Base-by-base conservation (phyloP, 2,888 invertebrate species). In the Phyllotreta striolata region DNA sequence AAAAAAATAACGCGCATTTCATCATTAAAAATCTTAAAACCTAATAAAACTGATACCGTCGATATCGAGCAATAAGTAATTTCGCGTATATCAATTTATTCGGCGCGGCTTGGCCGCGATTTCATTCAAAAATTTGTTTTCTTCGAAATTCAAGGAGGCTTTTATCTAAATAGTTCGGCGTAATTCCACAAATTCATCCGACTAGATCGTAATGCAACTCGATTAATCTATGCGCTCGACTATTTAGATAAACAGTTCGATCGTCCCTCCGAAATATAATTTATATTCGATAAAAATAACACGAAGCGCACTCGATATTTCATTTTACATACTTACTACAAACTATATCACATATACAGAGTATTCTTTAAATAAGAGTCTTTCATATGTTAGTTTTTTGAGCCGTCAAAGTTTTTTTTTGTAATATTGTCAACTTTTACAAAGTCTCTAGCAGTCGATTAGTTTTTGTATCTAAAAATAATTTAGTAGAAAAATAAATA, bases 341-440 rank as follows among this genome's bases (percentile, higher is more conserved):
- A 73, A 73, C 76, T 76, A 76, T 76, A 76, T 76, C 76, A 76
- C 76, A 76, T 76, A 74, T 75, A 76, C 72, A 74, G 76, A 76
- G 76, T 76, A 76, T 76, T 76, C 67, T 73, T 74, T 72, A 69
- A 67, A 70, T 70, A 70, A 69, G 65, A 70, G 70, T 73, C 70
- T 73, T 70, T 70, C 64, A 69, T 68, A 63, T 64, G 62, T 70
- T 69, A 64, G 66, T 65, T 64, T 68, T 67, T 71, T 73, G 73
- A 73, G 72, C 71, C 72, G 71, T 73, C 62, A 66, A 64, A 71
- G 73, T 24, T 24, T 24, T 24, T 24, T 24, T 24, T 24, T 24
- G 69, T 68, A 72, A 72, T 75, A 76, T 75, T 76, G 74, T 76
- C 75, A 72, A 74, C 71, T 65, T 69, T 69, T 56, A 24, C 24